These are phyloP conservation scores for Uloborus plumipes DNA, from an alignment of 2,888 invertebrate species.

Conservation along the genomic window DNA sequence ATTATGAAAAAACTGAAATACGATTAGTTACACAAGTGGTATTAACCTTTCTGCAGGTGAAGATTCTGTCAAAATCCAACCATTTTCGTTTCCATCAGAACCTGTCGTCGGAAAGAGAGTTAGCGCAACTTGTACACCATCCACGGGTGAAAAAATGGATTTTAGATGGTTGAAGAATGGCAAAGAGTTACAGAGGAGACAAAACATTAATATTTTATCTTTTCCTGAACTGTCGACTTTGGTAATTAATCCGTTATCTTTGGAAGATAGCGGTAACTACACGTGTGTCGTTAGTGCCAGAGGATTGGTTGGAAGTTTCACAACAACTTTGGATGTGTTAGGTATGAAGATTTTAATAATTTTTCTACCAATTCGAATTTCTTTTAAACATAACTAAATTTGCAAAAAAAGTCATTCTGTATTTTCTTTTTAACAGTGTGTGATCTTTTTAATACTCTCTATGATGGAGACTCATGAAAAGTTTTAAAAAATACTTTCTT, in stretches of 20 bases:
- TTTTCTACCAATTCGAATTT: too few species aligned
- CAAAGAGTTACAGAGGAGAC: constrained; percentile 12
- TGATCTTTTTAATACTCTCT: too few species aligned
- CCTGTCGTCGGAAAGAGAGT: constrained; percentile 38
- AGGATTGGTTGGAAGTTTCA: constrained; percentile 34
- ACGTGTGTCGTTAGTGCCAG: constrained; percentile 56
- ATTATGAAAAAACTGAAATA: too few species aligned
- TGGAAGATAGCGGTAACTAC: constrained; percentile 54
- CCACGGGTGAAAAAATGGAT: constrained; percentile 41
- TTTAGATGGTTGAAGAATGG: constrained; percentile 54
- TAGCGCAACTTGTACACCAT: constrained; percentile 27
- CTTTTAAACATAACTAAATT: too few species aligned
- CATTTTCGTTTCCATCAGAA: constrained; percentile 35
- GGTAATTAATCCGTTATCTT: constrained; percentile 38
- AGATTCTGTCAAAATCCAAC: constrained; percentile 34
- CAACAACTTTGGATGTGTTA: constrained; percentile 35
- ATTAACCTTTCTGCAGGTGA: constrained; percentile 12
- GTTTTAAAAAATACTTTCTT: too few species aligned
- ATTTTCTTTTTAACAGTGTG: too few species aligned
- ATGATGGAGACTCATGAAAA: too few species aligned
- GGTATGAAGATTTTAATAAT: constrained; percentile 9
- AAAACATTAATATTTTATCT: constrained; percentile 23
- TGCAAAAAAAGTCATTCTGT: too few species aligned
- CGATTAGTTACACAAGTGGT: too few species aligned
- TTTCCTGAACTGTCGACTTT: constrained; percentile 49